Percentiles rank a stretch among this genome's conserved stretches.
These are phyloP conservation scores for Loris lydekkerianus DNA, from an alignment of 2,797 vertebrate species.

Conservation along the genomic window DNA sequence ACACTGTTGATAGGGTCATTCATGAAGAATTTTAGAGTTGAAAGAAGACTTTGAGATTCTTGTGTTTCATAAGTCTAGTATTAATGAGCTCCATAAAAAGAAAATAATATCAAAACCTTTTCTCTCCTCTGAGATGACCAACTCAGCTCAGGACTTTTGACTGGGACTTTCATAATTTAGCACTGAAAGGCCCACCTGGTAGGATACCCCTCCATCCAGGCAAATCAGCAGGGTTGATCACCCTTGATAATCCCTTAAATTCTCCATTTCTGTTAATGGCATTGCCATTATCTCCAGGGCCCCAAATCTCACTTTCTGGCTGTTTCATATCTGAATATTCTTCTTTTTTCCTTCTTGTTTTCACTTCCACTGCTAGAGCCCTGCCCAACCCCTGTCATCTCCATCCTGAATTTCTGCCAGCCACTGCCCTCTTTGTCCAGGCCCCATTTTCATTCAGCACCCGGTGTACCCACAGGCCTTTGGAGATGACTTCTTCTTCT, in stretches of 20 bases:
- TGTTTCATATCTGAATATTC: background rate
- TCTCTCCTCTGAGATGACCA: background rate
- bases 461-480: background rate
- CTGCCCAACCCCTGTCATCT: background rate
- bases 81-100: background rate
- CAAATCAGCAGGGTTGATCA: background rate
- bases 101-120: slow-evolving; percentile 15
- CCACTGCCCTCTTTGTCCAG: background rate
- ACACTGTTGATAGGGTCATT: background rate
- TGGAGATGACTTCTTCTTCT: background rate
- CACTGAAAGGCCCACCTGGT: background rate
- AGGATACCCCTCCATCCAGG: background rate
- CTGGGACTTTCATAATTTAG: background rate
- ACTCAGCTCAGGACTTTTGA: background rate
- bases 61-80: background rate
- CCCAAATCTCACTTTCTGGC: background rate
- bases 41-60: background rate
- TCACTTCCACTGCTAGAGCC: background rate
- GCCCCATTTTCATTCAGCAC: background rate
- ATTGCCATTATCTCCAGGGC: background rate
- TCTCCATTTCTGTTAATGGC: background rate
- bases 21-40: background rate
- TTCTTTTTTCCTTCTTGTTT: background rate
- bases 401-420: background rate
- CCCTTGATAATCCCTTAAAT: rapidly evolving